Base-by-base conservation (phyloP, 2,888 invertebrate genomes). In the Trissoscelio sp. region DNA sequence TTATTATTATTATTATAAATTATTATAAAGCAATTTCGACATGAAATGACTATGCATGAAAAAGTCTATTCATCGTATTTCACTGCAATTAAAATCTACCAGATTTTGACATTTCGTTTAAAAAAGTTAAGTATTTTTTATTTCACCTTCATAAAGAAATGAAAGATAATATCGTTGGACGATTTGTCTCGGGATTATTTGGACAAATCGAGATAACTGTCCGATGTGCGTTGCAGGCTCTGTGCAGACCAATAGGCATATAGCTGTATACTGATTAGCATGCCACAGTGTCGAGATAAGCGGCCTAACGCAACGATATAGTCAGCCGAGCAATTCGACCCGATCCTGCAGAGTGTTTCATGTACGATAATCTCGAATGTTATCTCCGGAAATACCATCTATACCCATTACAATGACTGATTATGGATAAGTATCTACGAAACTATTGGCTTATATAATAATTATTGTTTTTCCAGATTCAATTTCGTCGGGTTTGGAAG, bases 181-280 rank as follows among this genome's bases (percentile, higher is more conserved):
- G 86, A 89, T 89, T 88, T 88, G 88, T 88, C 86, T 84, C 74
- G 84, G 90, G 90, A 88, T 90, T 90, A 89, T 88, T 90, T 86
- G 86, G 88, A 88, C 88, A 87, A 88, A 89, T 89, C 88, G 87
- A 86, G 88, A 89, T 88, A 89, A 88, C 88, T 87, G 84, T 70
- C 81, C 81, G 75, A 84, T 81, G 85, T 83, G 84, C 84, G 85
- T 80, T 84, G 70, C 70, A 66, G 75, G 67, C 72, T 75, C 53
- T 77, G 78, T 73, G 60, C 74, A 70, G 62, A 53, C 75, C 82
- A 75, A 82, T 79, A 81, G 84, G 75, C 83, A 81, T 80, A 86
- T 84, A 86, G 79, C 85, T 83, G 79, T 83, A 86, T 85, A 86
- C 84, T 89, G 89, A 90, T 89, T 89, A 90, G 89, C 89, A 88